Conservation (phyloP, 2,113 vertebrate genomes). For the Ptilorrhoa leucosticta region DNA sequence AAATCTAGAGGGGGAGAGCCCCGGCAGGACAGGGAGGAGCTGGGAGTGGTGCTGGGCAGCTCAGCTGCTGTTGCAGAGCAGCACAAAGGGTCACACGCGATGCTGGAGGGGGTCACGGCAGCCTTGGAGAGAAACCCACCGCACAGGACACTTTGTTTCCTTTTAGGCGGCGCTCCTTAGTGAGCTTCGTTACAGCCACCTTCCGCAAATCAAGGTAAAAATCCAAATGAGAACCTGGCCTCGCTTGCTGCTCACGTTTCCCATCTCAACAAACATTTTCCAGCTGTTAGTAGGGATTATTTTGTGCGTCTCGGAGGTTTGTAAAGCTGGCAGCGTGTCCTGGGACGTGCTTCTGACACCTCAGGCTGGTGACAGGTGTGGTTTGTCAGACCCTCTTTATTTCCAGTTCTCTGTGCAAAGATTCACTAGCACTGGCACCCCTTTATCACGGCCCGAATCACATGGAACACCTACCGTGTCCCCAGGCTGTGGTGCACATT, state of each 20-base stretch:
- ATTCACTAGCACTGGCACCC: slow-evolving; percentile 26
- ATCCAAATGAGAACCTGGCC: slow-evolving; percentile 11
- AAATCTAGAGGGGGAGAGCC: neutral
- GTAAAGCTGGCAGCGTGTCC: neutral
- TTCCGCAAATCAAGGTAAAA: slow-evolving; percentile 70
- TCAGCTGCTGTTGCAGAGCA: neutral
- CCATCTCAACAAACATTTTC: neutral
- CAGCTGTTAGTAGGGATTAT: neutral
- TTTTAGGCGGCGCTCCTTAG: slow-evolving; percentile 67
- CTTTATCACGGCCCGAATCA: neutral
- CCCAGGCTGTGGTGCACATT: slow-evolving; percentile 32
- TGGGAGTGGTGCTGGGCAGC: neutral
- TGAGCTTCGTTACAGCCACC: slow-evolving; percentile 59
- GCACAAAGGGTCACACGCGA: neutral
- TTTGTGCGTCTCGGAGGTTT: neutral
- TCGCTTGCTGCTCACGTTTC: neutral
- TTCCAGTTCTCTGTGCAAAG: slow-evolving; percentile 45
- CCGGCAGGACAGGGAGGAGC: neutral
- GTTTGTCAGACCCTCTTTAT: neutral
- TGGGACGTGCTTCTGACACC: slow-evolving; percentile 32
- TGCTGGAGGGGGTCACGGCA: neutral
- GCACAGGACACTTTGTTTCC: slow-evolving; percentile 59
- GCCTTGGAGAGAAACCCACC: slow-evolving; percentile 63
- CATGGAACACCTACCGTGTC: neutral
- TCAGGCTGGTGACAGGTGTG: slow-evolving; percentile 6